A percentile compares a stretch with the other conserved stretches of the same genome.
These are phyloP conservation scores for Galbula dea DNA, from an alignment of 2,113 vertebrate genomes.

Conservation along the genomic window DNA sequence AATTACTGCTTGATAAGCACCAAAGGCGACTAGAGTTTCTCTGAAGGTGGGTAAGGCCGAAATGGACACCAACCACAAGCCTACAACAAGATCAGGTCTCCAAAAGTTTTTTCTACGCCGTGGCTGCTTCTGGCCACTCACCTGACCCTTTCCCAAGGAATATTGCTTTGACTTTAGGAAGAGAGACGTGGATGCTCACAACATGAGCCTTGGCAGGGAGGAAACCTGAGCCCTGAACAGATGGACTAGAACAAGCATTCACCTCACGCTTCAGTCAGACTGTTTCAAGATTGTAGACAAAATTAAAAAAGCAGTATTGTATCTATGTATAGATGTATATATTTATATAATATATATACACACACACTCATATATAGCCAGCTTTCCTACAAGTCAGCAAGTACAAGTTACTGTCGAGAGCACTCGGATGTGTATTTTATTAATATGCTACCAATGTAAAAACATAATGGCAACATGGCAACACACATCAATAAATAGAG, in stretches of 20 bases:
- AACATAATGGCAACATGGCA: conserved; percentile 61
- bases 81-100: conserved; percentile 40
- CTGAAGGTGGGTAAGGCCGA: conserved; percentile 68
- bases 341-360: conserved; percentile 76
- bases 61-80: conserved; percentile 43
- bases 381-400: conserved; percentile 74
- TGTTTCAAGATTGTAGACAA: conserved; percentile 54
- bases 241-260: conserved; percentile 44
- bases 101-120: neutral
- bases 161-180: conserved; percentile 77
- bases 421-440: conserved; percentile 66
- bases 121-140: neutral
- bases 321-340: conserved; percentile 79
- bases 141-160: conserved; percentile 48
- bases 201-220: neutral
- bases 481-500: conserved; percentile 66
- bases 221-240: conserved; percentile 34
- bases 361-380: conserved; percentile 72
- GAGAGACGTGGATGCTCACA: conserved; percentile 54
- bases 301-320: conserved; percentile 72
- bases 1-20: conserved; percentile 66
- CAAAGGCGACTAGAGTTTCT: conserved; percentile 70
- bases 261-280: conserved; percentile 61
- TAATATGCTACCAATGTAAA: conserved; percentile 65
- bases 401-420: conserved; percentile 67